phyloP scores from a whole-genome alignment of 2,888 invertebrate genomes.

The Crioceris asparagi region DNA sequence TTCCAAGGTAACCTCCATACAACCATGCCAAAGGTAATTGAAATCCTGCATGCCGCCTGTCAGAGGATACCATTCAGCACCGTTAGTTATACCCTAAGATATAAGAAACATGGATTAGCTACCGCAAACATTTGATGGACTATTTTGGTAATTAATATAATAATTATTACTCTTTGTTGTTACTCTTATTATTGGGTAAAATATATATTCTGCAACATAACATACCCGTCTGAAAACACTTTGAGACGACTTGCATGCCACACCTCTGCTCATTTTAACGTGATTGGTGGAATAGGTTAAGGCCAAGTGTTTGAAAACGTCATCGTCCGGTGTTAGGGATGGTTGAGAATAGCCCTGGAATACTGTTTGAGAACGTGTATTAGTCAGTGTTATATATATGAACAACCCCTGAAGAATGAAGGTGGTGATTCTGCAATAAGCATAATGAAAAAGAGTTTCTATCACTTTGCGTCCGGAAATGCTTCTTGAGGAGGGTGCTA shows the following conservation, averaged over 20 bases:
- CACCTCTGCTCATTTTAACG: constrained; percentile 77
- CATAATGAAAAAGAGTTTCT: too few relatives aligned
- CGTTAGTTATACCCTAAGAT: constrained; percentile 79
- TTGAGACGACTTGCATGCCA: constrained; percentile 66
- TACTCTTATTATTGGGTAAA: too few relatives aligned
- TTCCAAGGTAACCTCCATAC: constrained; percentile 92
- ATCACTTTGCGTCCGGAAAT: too few relatives aligned
- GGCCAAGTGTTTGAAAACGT: constrained; percentile 80
- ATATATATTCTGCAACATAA: too few relatives aligned
- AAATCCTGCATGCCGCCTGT: constrained; percentile 92
- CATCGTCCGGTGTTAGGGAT: constrained; percentile 83
- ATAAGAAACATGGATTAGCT: too few relatives aligned
- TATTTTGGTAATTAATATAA: too few relatives aligned
- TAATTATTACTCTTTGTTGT: too few relatives aligned
- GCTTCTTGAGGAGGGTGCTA: too few relatives aligned
- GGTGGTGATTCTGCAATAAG: too few relatives aligned
- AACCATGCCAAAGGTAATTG: constrained; percentile 87
- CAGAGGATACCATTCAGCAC: constrained; percentile 87
- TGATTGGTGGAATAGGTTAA: constrained; percentile 79
- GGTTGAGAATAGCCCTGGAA: constrained; percentile 79
- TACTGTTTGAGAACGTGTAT: constrained; percentile 11
- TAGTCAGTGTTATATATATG: too few relatives aligned
- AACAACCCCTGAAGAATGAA: too few relatives aligned
- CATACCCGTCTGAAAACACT: constrained; percentile 57
- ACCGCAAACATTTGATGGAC: too few relatives aligned